A percentile compares a stretch with the other conserved stretches of the same genome.
These are phyloP conservation scores for Agonopterix alstromeriana DNA, from an alignment of 2,888 invertebrate genomes.

Conservation along the genomic window DNA sequence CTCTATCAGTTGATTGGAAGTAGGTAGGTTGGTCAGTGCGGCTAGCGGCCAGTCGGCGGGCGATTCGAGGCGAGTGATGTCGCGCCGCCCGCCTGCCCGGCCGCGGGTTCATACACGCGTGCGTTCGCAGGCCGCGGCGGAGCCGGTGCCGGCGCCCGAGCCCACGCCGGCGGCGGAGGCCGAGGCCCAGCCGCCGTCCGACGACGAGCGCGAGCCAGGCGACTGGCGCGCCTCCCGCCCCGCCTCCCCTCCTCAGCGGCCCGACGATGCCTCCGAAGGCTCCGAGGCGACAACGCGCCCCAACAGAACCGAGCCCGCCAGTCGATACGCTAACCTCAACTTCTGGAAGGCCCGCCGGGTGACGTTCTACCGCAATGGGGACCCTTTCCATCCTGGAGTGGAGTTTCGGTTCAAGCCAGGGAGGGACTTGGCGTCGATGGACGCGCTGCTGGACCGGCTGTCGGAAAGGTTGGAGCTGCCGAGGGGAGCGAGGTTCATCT, in stretches of 20 bases:
- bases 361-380: conserved; percentile 95
- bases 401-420: conserved; percentile 92
- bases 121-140: conserved; percentile 64
- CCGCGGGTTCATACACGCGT: conserved; percentile 48
- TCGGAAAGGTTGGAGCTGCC: conserved; percentile 92
- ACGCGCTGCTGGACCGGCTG: conserved; percentile 89
- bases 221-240: conserved; percentile 70
- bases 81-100: conserved; percentile 62
- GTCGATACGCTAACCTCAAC: conserved; percentile 86
- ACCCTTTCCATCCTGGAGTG: conserved; percentile 92
- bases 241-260: conserved; percentile 58
- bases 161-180: conserved; percentile 57
- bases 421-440: conserved; percentile 89
- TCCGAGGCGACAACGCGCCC: conserved; percentile 76
- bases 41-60: conserved; percentile 54
- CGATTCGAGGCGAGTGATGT: conserved; percentile 54
- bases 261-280: conserved; percentile 65
- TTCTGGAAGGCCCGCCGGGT: conserved; percentile 92
- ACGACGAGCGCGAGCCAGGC: conserved; percentile 73
- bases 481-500: conserved; percentile 92
- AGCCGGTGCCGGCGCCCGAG: conserved; percentile 55
- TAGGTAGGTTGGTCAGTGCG: conserved; percentile 28
- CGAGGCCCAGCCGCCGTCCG: conserved; percentile 56
- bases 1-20: conserved; percentile 52
- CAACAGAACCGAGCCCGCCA: conserved; percentile 74